A percentile compares a stretch with the other conserved stretches of the same genome.
Evolutionary conservation across 2,113 vertebrate species (phyloP).

Genomic region (Xerus inauris): DNA sequence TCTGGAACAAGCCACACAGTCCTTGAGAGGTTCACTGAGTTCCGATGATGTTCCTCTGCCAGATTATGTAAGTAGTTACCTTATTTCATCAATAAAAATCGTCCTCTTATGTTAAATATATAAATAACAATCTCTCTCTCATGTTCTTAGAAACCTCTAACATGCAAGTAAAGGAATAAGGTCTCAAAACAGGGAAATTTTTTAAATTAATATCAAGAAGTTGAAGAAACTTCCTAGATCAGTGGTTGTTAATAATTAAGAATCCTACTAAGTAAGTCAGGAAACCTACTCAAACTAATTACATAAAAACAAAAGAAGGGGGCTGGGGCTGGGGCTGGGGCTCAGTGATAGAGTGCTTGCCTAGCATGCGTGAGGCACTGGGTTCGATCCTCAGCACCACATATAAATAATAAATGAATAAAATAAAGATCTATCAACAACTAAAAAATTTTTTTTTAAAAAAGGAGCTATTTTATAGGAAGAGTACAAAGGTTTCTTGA

Average conservation of each 20-base stretch:
- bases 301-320: neutral
- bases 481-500: neutral
- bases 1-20: constrained; percentile 98
- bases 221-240: constrained; percentile 66
- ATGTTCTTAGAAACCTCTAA: constrained; percentile 30
- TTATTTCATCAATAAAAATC: neutral
- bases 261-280: constrained; percentile 28
- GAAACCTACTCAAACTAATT: constrained; percentile 6
- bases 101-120: constrained; percentile 52
- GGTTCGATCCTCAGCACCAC: too few species aligned
- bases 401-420: too few species aligned
- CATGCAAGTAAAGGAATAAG: constrained; percentile 78
- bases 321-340: too few species aligned
- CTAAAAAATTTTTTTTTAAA: too few species aligned
- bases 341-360: too few species aligned
- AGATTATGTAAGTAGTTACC: constrained; percentile 95
- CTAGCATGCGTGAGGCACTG: too few species aligned
- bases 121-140: constrained; percentile 37
- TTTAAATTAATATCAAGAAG: constrained; percentile 59
- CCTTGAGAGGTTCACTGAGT: constrained; percentile 90
- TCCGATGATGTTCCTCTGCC: constrained; percentile 91
- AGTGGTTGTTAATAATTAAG: constrained; percentile 53
- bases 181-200: constrained; percentile 66
- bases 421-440: too few species aligned
- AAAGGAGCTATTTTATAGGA: neutral